Evolutionary conservation across 1,140 invertebrate species (phyloP).

Genomic region (Drosophila santomea): DNA sequence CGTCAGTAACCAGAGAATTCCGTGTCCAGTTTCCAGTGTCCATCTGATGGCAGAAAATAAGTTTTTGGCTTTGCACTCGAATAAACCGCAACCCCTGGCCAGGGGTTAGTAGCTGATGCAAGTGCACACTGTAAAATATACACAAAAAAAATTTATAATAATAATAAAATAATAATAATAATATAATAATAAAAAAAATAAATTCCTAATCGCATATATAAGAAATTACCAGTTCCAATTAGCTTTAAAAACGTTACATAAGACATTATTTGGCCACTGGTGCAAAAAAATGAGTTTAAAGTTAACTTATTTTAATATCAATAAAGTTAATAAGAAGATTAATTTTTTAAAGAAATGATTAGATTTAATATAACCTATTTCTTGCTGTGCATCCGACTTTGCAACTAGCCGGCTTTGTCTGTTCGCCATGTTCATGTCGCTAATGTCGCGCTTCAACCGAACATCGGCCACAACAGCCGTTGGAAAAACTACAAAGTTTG

Average conservation of each 20-base stretch:
- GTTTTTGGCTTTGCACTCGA: slow-evolving; percentile 48
- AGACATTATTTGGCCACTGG: too few relatives aligned
- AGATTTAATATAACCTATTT: background rate
- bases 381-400: background rate
- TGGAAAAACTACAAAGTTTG: background rate
- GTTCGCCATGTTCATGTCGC: slow-evolving; percentile 36
- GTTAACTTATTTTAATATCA: too few relatives aligned
- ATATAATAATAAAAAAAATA: too few relatives aligned
- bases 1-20: slow-evolving; percentile 21
- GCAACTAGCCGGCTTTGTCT: slow-evolving; percentile 5
- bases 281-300: too few relatives aligned
- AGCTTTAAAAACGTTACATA: too few relatives aligned
- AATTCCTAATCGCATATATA: too few relatives aligned
- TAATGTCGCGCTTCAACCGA: slow-evolving; percentile 28
- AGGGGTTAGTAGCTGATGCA: slow-evolving; percentile 37
- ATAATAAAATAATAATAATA: too few relatives aligned
- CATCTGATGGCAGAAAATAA: slow-evolving; percentile 38
- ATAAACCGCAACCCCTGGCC: slow-evolving; percentile 16
- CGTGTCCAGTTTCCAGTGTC: slow-evolving; percentile 28
- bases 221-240: too few relatives aligned
- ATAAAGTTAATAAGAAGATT: too few relatives aligned
- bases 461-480: slow-evolving; percentile 3
- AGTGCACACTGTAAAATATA: background rate
- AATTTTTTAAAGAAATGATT: too few relatives aligned
- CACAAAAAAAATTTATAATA: background rate